Percentiles rank a stretch among this genome's conserved stretches.
phyloP scores from a whole-genome alignment of 2,888 invertebrate genomes.

The Meliscaeva auricollis region DNA sequence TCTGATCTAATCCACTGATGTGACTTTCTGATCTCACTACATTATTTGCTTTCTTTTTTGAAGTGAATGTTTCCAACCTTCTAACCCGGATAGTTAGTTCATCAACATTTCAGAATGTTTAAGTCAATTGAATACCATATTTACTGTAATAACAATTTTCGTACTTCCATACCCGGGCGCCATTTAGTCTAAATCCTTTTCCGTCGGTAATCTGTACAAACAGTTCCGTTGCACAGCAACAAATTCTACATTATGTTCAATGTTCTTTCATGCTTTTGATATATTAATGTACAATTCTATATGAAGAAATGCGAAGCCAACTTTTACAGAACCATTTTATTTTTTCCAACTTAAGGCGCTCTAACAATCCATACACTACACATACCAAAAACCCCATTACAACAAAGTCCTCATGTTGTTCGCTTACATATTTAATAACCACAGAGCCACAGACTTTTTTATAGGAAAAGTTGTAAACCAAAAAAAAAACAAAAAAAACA shows the following conservation, averaged over 20 bases:
- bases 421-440: slow-evolving; percentile 31
- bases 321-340: slow-evolving; percentile 11
- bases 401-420: slow-evolving; percentile 7
- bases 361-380: not conserved
- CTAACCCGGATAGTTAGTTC: no score
- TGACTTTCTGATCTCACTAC: no score
- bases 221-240: slow-evolving; percentile 23
- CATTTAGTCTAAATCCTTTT: not conserved
- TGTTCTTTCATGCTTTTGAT: slow-evolving; percentile 1
- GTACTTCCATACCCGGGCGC: no score
- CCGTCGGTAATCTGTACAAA: not conserved
- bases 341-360: slow-evolving; percentile 5
- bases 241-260: not conserved
- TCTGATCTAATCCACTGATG: no score
- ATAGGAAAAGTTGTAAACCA: slow-evolving; percentile 15
- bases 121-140: no score
- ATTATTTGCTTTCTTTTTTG: no score
- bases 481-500: not conserved
- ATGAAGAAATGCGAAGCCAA: not conserved
- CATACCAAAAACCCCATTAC: not conserved
- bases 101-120: no score
- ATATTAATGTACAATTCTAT: slow-evolving; percentile 5
- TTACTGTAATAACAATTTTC: no score
- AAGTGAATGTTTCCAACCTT: no score
- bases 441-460: not conserved